These are phyloP conservation scores for Acanthochromis polyacanthus DNA, from an alignment of 2,113 vertebrate species.

Conservation along the genomic window DNA sequence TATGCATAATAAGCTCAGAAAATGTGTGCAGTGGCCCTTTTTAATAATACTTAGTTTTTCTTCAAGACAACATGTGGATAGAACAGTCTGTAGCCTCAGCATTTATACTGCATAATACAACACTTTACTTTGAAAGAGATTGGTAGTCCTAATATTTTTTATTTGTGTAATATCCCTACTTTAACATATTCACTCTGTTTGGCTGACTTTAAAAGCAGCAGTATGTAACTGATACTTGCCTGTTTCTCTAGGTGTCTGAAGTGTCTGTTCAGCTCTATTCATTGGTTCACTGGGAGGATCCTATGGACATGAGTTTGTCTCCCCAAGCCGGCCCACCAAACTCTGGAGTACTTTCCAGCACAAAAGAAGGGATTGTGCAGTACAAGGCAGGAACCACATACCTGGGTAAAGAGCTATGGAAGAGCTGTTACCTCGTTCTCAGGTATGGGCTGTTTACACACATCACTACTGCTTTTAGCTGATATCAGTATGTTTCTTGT, in stretches of 20 bases:
- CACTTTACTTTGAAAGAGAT: background rate
- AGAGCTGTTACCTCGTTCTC: slow-evolving; percentile 94
- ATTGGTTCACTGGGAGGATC: slow-evolving; percentile 97
- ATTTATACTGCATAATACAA: background rate
- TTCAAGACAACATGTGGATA: background rate
- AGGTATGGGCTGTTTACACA: slow-evolving; percentile 82
- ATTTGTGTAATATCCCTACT: background rate
- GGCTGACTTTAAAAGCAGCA: background rate
- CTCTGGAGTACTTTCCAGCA: slow-evolving; percentile 60
- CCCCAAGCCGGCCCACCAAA: slow-evolving; percentile 66
- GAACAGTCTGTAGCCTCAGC: background rate
- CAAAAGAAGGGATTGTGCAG: slow-evolving; percentile 92
- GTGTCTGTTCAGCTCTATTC: slow-evolving; percentile 92
- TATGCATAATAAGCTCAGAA: background rate
- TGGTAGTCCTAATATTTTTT: background rate
- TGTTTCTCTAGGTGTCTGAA: slow-evolving; percentile 82
- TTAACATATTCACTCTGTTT: background rate
- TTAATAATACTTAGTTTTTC: background rate
- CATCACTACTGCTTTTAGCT: background rate
- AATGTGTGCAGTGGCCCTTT: background rate
- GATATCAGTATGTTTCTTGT: background rate
- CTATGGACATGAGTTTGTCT: slow-evolving; percentile 87
- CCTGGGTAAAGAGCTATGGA: slow-evolving; percentile 97
- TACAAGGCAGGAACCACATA: slow-evolving; percentile 93
- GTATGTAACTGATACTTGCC: background rate